Percentiles rank a stretch among this genome's conserved stretches.
Evolutionary conservation across 2,888 invertebrate species (phyloP).

Genomic region (Xestia xanthographa): DNA sequence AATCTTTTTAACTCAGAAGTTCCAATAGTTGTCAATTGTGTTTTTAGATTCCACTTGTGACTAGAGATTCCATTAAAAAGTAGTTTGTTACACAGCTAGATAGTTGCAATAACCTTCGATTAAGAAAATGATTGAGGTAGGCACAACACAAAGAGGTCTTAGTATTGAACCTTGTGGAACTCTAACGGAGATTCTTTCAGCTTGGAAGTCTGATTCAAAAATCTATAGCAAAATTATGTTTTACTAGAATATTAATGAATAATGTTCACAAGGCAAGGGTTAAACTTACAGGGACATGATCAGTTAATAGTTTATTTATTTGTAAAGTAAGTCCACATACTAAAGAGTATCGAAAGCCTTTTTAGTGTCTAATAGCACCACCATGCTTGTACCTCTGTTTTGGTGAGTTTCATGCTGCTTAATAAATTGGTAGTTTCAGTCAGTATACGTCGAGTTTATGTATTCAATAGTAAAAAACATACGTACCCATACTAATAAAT

Average conservation of each 20-base stretch:
- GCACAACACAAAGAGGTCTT: neutral
- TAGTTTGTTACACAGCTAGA: neutral
- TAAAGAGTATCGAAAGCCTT: constrained; percentile 22
- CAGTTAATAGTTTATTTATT: constrained; percentile 10
- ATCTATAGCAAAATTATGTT: neutral
- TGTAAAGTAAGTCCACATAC: neutral
- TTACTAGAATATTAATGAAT: neutral
- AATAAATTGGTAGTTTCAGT: constrained; percentile 29
- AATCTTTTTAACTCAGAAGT: constrained; percentile 2
- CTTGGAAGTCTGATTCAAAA: neutral
- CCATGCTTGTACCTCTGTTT: neutral
- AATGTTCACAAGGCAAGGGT: neutral
- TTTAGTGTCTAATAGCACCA: constrained; percentile 10
- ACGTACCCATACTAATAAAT: neutral
- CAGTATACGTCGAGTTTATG: neutral
- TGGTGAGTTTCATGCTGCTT: neutral
- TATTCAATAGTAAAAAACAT: neutral
- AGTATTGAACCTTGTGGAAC: constrained; percentile 25
- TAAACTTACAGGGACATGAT: neutral
- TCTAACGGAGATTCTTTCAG: neutral
- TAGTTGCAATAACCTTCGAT: neutral
- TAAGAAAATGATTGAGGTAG: constrained; percentile 9
- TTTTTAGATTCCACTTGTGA: neutral
- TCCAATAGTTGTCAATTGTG: neutral
- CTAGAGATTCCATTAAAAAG: neutral